Base-by-base conservation (phyloP, 1,140 invertebrate species). In the Parapsyche elsis region DNA sequence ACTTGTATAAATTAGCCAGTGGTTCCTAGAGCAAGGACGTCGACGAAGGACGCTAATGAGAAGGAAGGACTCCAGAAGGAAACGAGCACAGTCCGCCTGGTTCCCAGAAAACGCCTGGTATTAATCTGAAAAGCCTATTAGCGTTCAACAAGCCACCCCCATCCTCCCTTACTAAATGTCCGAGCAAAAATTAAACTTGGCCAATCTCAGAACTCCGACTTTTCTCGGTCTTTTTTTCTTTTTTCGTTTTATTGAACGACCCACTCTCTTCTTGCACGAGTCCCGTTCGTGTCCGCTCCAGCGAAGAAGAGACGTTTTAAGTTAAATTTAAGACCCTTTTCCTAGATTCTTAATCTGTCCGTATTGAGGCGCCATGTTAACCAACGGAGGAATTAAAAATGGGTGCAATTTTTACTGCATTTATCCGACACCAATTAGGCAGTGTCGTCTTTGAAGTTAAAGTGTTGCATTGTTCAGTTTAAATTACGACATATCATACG, bases 61-160 rank as follows among this genome's bases (percentile, higher is more conserved):
- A 46, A 73, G 71, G 71, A 73, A 46, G 71, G 21, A 4, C 12
- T 53, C 16, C 64, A 30, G 64, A 14, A 53, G 49, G 16, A 53
- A 53, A 12, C 10, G 49, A n/a, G 2, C 30, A 38, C 30, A 59
- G 53, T 38, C 1, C 7, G 30, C 30, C 30, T n/a, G n/a, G n/a
- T n/a, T n/a, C 7, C 14, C 7, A 4, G 38, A 73, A 7, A 38
- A 67, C 57, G 19, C 64, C 14, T 1, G 38, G 38, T 24, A 73
- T 73, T 73, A 73, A 73, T 73, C 71, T 53, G 38, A 45, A 73
- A 73, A 73, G 71, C 71, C 71, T 73, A 73, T 73, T 73, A 73
- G 14, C 2, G 67, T 24, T 71, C 67, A 24, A 73, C 38, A 19
- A 38, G 23, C 21, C 12, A 30, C 26, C 10, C 7, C 23, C 7